Base-by-base conservation (phyloP, 1,140 invertebrate species). In the Mylabris phalerata region DNA sequence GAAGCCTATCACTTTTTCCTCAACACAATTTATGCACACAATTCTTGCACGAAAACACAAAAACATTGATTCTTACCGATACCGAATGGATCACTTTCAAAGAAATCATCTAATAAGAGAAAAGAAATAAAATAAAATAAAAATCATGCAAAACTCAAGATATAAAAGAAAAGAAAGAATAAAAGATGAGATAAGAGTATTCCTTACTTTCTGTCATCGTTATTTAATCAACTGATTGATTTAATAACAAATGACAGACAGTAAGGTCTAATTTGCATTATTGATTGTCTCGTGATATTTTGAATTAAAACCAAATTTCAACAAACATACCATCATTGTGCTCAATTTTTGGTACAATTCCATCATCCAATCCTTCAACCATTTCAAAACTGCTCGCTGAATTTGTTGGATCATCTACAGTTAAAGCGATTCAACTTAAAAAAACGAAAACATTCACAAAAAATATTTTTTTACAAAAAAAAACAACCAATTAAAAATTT, bases 341-440 rank as follows among this genome's bases (percentile, higher is more conserved):
- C 54, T 66, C 64, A 64, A 62, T 64, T 48, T 67, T 66, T 58
- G 61, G 43, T 55, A 45, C 19, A 9, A 45, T 54, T 46, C 51
- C 51, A 48, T 65, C 62, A 38, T 69, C 67, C 38, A 67, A 57
- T 50, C 55, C 67, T 60, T 82, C 80, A 61, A 82, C 78, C 72
- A 82, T 81, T 71, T 82, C 81, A 72, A 82, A 81, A 71, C 80
- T 82, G 61, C 77, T 78, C 62, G 76, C 77, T 44, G 77, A 76
- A 68, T 80, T 78, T 62, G 71, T 67, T 48, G 74, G 65, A 63
- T 77, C 76, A 73, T 80, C 78, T 79, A 71, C 56, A 50, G 47
- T 63, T 64, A 67, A 68, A 63, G 64, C 67, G 66, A 67, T 58
- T 44, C 62, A 66, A 64, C 60, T 48, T 57, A 62, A 64, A 58